phyloP scores from a whole-genome alignment of 1,140 invertebrate species.

The Camponotus pennsylvanicus region DNA sequence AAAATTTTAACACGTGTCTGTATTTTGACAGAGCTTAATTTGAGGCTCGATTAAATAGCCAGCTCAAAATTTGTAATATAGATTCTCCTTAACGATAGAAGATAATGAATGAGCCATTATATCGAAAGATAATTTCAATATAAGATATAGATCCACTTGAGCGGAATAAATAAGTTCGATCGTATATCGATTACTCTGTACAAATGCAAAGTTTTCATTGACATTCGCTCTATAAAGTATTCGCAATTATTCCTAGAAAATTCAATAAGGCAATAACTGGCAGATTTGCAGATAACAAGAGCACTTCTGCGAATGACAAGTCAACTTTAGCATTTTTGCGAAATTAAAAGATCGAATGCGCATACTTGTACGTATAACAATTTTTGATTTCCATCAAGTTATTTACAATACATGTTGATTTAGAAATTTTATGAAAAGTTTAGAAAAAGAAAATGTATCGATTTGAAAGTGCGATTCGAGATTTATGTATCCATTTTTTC shows the following conservation, averaged over 20 bases:
- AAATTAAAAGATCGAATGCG: neutral
- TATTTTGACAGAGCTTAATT: neutral
- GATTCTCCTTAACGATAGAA: neutral
- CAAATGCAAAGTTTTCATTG: slow-evolving; percentile 26
- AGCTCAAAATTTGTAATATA: neutral
- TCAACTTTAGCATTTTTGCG: neutral
- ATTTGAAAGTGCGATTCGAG: neutral
- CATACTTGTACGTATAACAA: neutral
- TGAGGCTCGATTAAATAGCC: neutral
- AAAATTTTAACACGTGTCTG: neutral
- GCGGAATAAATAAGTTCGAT: slow-evolving; percentile 29
- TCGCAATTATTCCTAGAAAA: neutral
- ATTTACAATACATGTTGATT: neutral
- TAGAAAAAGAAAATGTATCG: too few species aligned
- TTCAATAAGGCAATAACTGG: slow-evolving; percentile 8
- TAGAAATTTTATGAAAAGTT: neutral
- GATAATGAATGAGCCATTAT: slow-evolving; percentile 66
- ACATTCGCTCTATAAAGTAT: neutral
- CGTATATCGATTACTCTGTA: neutral
- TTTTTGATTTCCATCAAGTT: neutral
- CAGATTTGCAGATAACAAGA: slow-evolving; percentile 15
- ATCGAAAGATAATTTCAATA: slow-evolving; percentile 44
- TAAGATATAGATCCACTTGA: slow-evolving; percentile 21
- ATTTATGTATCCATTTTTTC: neutral
- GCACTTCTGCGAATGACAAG: neutral